Base-by-base conservation (phyloP, 2,797 vertebrate genomes). In the Zalophus californianus region DNA sequence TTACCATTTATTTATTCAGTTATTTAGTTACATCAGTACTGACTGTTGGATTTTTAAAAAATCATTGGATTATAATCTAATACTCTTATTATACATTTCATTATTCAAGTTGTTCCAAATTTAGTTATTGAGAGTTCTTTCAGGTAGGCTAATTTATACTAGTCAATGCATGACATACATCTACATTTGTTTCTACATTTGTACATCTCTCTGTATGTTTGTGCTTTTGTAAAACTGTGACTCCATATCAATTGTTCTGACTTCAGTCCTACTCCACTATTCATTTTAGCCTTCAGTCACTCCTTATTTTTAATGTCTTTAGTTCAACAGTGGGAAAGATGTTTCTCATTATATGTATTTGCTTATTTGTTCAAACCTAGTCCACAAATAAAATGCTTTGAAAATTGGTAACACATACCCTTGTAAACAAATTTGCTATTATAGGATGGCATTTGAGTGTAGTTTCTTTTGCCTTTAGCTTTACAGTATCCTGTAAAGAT, bases 221-320 rank as follows among this genome's bases (percentile, higher is more conserved):
- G 50, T 68, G 8, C 18, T 48, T 66, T 93, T 88, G 54, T 7
- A 48, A 75, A 92, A 60, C n/a, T 68, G 38, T 56, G 10, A 62
- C 21, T 68, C 14, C 29, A 20, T n/a, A 15, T 54, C 89, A 14
- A 83, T 79, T 58, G 18, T 87, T 90, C 32, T 94, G n/a, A 87
- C 35, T 93, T 88, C 35, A 90, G 7, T 86, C 38, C 5, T 84
- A 25, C 1, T 25, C 20, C 50, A 85, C 2, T 62, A n/a, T 70
- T 96, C 29, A 68, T 68, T 80, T 86, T 89, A 79, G 23, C 44
- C 21, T 75, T 94, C 8, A 64, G 8, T 56, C 62, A 75, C 85
- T 97, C 58, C 50, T 60, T 58, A 66, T 87, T 93, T 88, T 89
- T 68, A 75, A 44, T 92, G 27, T 90, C 18, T 83, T 92, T 94